phyloP scores from a whole-genome alignment of 2,113 vertebrate species.

The Nicator chloris region DNA sequence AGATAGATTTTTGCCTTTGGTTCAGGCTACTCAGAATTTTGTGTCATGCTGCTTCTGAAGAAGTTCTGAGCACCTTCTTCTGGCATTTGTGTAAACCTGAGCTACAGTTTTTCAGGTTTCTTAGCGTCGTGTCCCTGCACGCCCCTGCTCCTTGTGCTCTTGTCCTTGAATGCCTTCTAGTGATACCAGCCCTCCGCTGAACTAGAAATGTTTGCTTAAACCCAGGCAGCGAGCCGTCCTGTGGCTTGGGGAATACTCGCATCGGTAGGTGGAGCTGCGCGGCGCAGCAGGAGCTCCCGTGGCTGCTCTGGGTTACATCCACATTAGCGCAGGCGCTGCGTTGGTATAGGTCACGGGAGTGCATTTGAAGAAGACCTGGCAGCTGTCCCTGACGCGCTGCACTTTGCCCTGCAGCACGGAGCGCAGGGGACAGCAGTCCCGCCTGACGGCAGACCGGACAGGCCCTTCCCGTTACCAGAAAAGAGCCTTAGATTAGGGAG shows the following conservation, averaged over 20 bases:
- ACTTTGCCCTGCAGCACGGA: background rate
- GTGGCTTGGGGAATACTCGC: background rate
- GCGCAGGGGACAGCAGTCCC: background rate
- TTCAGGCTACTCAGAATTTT: background rate
- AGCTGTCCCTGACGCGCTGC: background rate
- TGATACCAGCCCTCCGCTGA: background rate
- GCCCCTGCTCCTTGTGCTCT: background rate
- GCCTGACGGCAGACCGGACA: background rate
- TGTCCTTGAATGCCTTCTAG: background rate
- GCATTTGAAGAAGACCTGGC: background rate
- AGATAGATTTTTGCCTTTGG: background rate
- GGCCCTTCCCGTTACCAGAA: background rate
- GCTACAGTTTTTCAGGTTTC: background rate
- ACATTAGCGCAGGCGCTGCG: rapidly evolving
- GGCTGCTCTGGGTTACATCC: background rate
- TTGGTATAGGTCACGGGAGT: background rate
- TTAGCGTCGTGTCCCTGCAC: background rate
- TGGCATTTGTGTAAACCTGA: background rate
- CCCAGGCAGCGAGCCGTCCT: background rate
- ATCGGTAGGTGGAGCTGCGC: background rate
- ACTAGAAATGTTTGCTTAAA: background rate
- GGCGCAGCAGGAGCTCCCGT: rapidly evolving
- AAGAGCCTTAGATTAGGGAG: background rate
- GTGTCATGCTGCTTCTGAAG: background rate
- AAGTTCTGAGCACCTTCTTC: background rate